Conservation (phyloP, 35 echinoderm and acorn worm genomes). For the Strongylocentrotus purpuratus region DNA sequence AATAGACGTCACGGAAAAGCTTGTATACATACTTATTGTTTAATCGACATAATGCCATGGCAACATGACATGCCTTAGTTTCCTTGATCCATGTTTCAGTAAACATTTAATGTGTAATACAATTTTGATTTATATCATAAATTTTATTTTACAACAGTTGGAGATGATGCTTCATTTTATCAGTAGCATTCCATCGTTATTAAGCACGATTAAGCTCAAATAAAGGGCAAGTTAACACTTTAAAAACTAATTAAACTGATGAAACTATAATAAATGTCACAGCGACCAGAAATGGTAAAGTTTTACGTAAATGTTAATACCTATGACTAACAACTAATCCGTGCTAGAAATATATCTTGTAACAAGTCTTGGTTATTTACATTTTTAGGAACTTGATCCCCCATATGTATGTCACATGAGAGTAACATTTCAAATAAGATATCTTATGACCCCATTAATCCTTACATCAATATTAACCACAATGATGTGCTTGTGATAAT, state of each 20-base stretch:
- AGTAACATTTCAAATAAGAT: background rate
- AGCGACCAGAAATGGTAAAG: too few species aligned
- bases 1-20: background rate
- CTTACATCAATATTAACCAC: background rate
- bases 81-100: background rate
- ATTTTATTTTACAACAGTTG: background rate
- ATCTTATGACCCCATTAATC: background rate
- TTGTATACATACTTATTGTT: background rate
- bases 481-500: background rate
- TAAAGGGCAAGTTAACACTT: too few species aligned
- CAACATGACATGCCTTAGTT: background rate
- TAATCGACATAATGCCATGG: background rate
- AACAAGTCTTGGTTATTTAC: too few species aligned
- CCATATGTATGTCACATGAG: too few species aligned
- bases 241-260: background rate
- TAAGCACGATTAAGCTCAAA: background rate
- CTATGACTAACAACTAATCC: too few species aligned
- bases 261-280: background rate
- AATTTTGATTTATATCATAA: background rate
- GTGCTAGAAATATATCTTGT: too few species aligned
- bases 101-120: background rate
- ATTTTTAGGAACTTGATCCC: too few species aligned
- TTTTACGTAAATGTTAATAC: too few species aligned
- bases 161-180: background rate
- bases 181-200: background rate